Conservation (phyloP, 2,113 vertebrate species). For the Odontesthes bonariensis region DNA sequence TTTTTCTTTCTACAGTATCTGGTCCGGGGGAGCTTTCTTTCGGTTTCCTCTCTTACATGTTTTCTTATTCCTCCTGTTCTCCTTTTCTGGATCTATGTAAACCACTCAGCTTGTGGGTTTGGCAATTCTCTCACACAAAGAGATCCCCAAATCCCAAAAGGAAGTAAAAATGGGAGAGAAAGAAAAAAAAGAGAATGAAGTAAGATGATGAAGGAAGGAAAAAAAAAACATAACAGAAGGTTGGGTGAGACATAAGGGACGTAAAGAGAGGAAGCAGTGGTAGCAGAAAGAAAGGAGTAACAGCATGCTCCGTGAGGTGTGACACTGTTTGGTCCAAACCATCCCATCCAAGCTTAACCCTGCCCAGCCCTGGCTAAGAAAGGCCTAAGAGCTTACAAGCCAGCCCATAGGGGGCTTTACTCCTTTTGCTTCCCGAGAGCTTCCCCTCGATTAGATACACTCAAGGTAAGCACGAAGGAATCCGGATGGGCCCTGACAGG, state of each 20-base stretch:
- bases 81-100: constrained; percentile 72
- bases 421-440: constrained; percentile 67
- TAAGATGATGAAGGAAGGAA: constrained; percentile 32
- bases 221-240: constrained; percentile 41
- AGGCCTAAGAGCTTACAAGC: constrained; percentile 52
- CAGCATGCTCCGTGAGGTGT: constrained; percentile 49
- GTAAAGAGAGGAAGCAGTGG: constrained; percentile 46
- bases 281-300: constrained; percentile 36
- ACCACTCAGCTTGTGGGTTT: constrained; percentile 77
- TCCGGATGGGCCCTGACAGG: constrained; percentile 81
- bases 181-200: constrained; percentile 19
- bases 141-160: constrained; percentile 59
- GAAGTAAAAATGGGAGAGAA: constrained; percentile 45
- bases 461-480: constrained; percentile 84
- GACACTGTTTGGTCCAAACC: constrained; percentile 29
- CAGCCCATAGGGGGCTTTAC: constrained; percentile 69
- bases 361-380: constrained; percentile 25
- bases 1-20: constrained; percentile 76
- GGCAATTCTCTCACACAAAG: constrained; percentile 67
- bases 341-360: constrained; percentile 21
- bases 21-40: constrained; percentile 35
- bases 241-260: constrained; percentile 23
- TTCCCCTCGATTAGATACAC: constrained; percentile 80
- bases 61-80: constrained; percentile 73
- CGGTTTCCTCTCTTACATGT: constrained; percentile 68